A percentile compares a stretch with the other conserved stretches of the same genome.
Evolutionary conservation across 2,797 vertebrate genomes (phyloP).

Genomic region (Chelidonichthys spinosus): DNA sequence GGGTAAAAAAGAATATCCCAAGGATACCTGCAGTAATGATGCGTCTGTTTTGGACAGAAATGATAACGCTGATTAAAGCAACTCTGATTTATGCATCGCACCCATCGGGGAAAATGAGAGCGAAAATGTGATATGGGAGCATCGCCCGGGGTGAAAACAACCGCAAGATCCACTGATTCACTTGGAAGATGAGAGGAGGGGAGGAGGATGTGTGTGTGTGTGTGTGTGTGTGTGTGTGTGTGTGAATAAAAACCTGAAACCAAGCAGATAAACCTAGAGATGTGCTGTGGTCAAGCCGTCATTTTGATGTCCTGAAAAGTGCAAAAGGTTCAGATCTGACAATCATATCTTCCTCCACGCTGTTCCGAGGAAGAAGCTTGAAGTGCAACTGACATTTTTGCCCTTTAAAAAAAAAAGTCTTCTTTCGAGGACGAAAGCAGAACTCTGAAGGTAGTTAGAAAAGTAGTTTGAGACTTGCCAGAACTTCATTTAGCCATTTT

Average conservation of each 20-base stretch:
- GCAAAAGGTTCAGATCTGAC: not conserved
- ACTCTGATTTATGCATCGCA: constrained; percentile 16
- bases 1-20: constrained; percentile 15
- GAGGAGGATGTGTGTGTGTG: not conserved
- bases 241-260: not conserved
- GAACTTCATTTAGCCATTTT: not conserved
- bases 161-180: constrained; percentile 15
- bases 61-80: constrained; percentile 30
- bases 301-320: not conserved
- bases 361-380: not conserved
- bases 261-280: constrained; percentile 4
- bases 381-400: not conserved
- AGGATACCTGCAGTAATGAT: constrained; percentile 37
- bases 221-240: not conserved
- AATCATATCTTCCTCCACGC: not conserved
- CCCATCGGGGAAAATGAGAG: constrained; percentile 16
- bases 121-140: constrained; percentile 10
- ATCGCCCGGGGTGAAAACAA: constrained; percentile 15
- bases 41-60: constrained; percentile 25
- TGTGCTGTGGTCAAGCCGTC: not conserved
- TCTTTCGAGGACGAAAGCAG: not conserved
- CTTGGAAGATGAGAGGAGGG: constrained; percentile 21
- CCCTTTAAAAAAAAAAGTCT: not conserved
- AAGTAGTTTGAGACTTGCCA: not conserved
- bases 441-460: not conserved